These are phyloP conservation scores for Alca torda DNA, from an alignment of 2,797 vertebrate genomes.

Conservation along the genomic window DNA sequence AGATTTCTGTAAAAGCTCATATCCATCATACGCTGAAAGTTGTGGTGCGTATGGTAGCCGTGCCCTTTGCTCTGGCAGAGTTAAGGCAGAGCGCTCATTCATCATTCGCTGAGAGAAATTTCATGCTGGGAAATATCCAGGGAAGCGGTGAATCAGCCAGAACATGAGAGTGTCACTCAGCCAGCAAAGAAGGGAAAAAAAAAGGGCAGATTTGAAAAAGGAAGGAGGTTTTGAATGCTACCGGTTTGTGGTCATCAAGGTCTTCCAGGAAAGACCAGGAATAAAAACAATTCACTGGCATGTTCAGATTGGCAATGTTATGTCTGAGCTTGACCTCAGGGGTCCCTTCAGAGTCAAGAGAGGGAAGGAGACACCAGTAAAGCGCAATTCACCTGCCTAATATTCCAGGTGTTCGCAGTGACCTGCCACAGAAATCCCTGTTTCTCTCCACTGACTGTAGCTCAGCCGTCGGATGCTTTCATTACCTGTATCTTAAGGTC, in stretches of 20 bases:
- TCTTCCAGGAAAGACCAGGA: not conserved
- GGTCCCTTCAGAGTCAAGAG: not conserved
- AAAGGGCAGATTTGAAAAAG: not conserved
- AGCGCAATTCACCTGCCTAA: not conserved
- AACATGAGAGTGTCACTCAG: not conserved
- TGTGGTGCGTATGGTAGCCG: not conserved
- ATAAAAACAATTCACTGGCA: not conserved
- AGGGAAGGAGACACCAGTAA: not conserved
- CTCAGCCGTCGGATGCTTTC: not conserved
- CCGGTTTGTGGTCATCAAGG: not conserved
- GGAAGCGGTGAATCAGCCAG: slow-evolving; percentile 35
- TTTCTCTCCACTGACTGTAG: not conserved
- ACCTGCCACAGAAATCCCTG: not conserved
- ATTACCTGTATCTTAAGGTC: not conserved
- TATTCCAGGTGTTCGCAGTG: not conserved
- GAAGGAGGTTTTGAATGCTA: not conserved
- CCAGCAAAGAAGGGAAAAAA: not conserved
- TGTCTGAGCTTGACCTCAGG: not conserved
- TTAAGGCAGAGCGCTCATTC: slow-evolving; percentile 29
- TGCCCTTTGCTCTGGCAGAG: slow-evolving; percentile 28
- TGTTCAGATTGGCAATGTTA: not conserved
- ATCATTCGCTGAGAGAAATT: not conserved
- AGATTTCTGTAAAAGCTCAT: slow-evolving; percentile 26
- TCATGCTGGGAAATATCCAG: slow-evolving; percentile 40
- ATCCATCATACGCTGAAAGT: not conserved